phyloP scores from a whole-genome alignment of 1,140 invertebrate genomes.

The Dysdera silvatica region DNA sequence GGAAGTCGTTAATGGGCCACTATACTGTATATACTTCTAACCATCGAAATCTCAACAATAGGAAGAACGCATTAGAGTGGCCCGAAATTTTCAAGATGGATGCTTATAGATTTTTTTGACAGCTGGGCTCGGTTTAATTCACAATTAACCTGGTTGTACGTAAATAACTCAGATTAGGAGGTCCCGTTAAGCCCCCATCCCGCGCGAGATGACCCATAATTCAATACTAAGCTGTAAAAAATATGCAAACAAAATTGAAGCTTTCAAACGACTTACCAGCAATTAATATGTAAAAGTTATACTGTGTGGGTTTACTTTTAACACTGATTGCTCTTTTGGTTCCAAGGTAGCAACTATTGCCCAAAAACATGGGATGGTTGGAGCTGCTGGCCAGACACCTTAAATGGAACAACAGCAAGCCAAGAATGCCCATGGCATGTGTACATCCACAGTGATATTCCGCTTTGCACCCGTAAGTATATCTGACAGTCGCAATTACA shows the following conservation, averaged over 20 bases:
- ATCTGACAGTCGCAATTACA: neutral
- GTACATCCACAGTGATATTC: constrained; percentile 35
- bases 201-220: neutral
- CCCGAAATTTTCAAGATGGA: no score
- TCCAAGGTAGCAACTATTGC: constrained; percentile 17
- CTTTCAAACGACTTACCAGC: neutral
- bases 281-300: neutral
- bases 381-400: constrained; percentile 42
- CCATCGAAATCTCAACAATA: no score
- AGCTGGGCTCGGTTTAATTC: no score
- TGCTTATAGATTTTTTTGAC: no score
- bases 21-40: no score
- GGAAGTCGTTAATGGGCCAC: no score
- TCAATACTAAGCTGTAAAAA: neutral
- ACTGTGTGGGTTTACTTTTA: neutral
- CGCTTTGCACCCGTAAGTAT: constrained; percentile 21
- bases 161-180: no score
- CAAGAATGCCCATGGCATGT: constrained; percentile 43
- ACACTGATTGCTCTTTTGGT: neutral
- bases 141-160: no score
- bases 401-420: constrained; percentile 27
- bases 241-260: neutral
- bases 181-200: neutral
- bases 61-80: no score
- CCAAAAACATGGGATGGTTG: constrained; percentile 49